Evolutionary conservation across 2,113 vertebrate genomes (phyloP).

Genomic region (Paraplagusia blochii): DNA sequence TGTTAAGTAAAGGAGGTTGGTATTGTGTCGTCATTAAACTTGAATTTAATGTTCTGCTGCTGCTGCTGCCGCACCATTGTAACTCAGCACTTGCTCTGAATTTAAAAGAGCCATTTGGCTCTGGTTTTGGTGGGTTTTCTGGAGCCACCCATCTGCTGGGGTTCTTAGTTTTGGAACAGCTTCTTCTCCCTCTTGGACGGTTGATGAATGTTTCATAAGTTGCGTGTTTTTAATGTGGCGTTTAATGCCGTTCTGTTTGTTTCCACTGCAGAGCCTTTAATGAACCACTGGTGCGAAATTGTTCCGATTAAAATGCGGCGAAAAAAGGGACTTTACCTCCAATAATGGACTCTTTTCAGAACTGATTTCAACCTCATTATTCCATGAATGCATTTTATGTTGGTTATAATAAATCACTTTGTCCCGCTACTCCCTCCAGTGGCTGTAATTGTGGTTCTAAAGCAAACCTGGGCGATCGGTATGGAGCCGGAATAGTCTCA

Average conservation of each 20-base stretch:
- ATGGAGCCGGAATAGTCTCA: too few relatives aligned
- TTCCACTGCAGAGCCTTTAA: background rate
- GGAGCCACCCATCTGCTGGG: conserved; percentile 12
- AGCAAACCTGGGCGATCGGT: too few relatives aligned
- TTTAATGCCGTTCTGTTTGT: background rate
- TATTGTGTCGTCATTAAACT: conserved; percentile 35
- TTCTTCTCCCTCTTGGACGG: conserved; percentile 4
- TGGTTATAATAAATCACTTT: too few relatives aligned
- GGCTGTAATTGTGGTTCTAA: too few relatives aligned
- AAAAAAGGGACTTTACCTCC: too few relatives aligned
- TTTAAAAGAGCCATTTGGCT: conserved; percentile 23
- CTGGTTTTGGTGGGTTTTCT: conserved; percentile 15
- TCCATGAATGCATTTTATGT: too few relatives aligned
- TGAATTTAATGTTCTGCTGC: conserved; percentile 27
- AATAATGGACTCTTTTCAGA: too few relatives aligned
- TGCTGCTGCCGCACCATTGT: conserved; percentile 16
- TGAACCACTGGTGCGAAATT: too few relatives aligned
- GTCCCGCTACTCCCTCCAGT: too few relatives aligned
- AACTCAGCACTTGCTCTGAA: conserved; percentile 6
- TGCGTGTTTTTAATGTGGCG: background rate
- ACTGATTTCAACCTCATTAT: too few relatives aligned
- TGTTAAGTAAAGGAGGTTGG: background rate
- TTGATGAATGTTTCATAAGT: conserved; percentile 13
- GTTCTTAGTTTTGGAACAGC: conserved; percentile 3
- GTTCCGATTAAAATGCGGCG: too few relatives aligned